Evolutionary conservation across 2,888 invertebrate genomes (phyloP).

Genomic region (Autographa pulchrina): DNA sequence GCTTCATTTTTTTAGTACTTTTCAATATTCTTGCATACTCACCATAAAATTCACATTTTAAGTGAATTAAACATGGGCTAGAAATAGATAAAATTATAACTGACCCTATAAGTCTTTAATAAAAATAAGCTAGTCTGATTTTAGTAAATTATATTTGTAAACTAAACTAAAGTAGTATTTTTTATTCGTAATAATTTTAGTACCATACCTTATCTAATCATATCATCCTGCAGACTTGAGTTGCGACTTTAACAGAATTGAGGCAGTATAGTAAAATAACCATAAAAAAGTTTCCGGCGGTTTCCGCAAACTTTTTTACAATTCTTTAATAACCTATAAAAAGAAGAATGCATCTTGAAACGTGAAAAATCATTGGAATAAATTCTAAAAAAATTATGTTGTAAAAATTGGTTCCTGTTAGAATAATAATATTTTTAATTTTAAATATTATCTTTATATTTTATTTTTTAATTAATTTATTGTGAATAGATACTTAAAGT

Average conservation of each 20-base stretch:
- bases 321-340: conserved; percentile 2
- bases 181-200: not conserved
- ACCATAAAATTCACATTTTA: no score
- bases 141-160: no score
- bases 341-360: not conserved
- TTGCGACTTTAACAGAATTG: not conserved
- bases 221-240: not conserved
- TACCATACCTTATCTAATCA: not conserved
- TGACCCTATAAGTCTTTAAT: no score
- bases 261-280: not conserved
- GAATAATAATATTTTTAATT: no score
- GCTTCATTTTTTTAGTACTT: not conserved
- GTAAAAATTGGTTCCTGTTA: no score
- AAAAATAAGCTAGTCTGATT: no score
- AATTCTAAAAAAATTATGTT: no score
- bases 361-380: not conserved
- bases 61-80: not conserved
- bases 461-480: no score
- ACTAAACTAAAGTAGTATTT: no score
- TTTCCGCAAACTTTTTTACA: not conserved
- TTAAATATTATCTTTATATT: no score
- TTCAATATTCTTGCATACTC: not conserved
- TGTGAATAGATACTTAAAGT: no score
- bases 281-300: not conserved
- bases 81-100: no score